Conservation (phyloP, 2,888 invertebrate species). For the Lasioglossum calceatum region DNA sequence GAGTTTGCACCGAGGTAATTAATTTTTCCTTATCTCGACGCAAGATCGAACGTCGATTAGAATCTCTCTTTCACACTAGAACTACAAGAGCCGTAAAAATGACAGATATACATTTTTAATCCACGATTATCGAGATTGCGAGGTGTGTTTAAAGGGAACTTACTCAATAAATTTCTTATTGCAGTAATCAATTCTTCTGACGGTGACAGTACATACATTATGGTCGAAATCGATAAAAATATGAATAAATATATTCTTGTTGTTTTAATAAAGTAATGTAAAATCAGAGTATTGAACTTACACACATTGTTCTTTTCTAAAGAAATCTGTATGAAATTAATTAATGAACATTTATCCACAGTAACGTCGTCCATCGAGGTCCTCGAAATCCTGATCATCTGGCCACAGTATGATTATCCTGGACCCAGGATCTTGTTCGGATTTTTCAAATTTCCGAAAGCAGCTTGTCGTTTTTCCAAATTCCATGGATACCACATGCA, state of each 20-base stretch:
- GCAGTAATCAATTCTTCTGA: not conserved
- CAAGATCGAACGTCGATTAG: constrained; percentile 1
- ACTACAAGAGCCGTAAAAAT: not conserved
- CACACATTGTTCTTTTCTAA: not conserved
- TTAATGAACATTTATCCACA: not conserved
- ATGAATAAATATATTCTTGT: not conserved
- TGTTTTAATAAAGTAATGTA: not conserved
- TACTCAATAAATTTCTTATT: not conserved
- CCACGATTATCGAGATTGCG: not conserved
- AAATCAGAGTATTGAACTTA: not conserved
- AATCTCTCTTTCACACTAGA: constrained; percentile 30
- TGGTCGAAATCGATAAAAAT: not conserved
- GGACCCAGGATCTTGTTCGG: not conserved
- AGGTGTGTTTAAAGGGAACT: not conserved
- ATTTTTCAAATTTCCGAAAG: not conserved
- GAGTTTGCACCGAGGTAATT: not conserved
- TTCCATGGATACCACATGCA: constrained; percentile 4
- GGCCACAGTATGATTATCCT: constrained; percentile 31
- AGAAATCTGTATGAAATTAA: not conserved
- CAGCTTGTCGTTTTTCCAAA: not conserved
- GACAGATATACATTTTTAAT: not conserved
- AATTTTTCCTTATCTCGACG: constrained; percentile 1
- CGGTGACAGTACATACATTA: not conserved
- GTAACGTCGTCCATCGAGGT: not conserved
- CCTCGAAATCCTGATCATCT: constrained; percentile 13